Percentiles rank a stretch among this genome's conserved stretches.
Evolutionary conservation across 1,140 invertebrate species (phyloP).

Genomic region (Heliconius himera): DNA sequence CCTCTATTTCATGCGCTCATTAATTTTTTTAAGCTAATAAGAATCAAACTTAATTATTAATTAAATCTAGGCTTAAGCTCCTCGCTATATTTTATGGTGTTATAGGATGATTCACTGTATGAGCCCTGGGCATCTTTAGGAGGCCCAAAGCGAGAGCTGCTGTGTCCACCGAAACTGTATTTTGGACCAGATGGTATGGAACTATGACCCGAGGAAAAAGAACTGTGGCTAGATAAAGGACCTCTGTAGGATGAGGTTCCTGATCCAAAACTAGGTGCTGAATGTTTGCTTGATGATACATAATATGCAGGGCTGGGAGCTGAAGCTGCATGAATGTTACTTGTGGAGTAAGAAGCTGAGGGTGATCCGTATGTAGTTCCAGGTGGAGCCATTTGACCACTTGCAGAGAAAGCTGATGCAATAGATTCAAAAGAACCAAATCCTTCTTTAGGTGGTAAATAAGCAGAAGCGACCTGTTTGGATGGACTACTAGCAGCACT

Average conservation of each 20-base stretch:
- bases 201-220: conserved; percentile 47
- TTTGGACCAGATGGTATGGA: conserved; percentile 67
- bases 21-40: neutral
- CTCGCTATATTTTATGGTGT: conserved; percentile 77
- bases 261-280: conserved; percentile 54
- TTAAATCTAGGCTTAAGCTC: conserved; percentile 68
- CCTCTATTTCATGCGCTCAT: neutral
- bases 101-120: conserved; percentile 69
- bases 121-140: conserved; percentile 65
- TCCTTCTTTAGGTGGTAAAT: conserved; percentile 63
- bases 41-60: conserved; percentile 31
- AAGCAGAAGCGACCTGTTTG: conserved; percentile 58
- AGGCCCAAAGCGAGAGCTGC: conserved; percentile 53
- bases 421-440: conserved; percentile 61
- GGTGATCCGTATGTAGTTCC: conserved; percentile 59
- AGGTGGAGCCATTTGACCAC: conserved; percentile 59
- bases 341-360: conserved; percentile 50
- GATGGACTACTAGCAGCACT: conserved; percentile 49
- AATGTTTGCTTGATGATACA: conserved; percentile 55
- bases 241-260: conserved; percentile 60
- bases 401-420: conserved; percentile 59
- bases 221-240: conserved; percentile 55
- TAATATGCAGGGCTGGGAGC: conserved; percentile 66
- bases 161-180: conserved; percentile 65
- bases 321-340: conserved; percentile 56